Conservation (phyloP, 2,113 vertebrate species). For the Notothenia rossii region DNA sequence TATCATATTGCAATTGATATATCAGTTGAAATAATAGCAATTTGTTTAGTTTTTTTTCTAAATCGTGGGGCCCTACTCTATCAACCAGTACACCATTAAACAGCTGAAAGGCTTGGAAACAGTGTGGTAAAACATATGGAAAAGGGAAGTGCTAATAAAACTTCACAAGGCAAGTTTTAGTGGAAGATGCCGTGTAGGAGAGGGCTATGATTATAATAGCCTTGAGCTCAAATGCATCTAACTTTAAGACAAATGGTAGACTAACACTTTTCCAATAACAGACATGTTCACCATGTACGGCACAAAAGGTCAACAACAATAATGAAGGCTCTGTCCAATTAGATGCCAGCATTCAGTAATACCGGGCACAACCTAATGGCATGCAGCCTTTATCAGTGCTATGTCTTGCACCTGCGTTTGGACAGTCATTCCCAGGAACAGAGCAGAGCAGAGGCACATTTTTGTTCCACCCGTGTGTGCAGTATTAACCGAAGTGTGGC, state of each 20-base stretch:
- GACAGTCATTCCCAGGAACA: neutral
- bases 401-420: slow-evolving; percentile 4
- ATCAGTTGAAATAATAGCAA: too few species aligned
- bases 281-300: neutral
- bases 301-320: neutral
- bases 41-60: too few species aligned
- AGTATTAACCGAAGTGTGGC: neutral
- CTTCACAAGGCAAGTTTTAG: neutral
- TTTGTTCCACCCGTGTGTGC: slow-evolving; percentile 7
- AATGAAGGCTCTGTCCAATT: too few species aligned
- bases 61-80: neutral
- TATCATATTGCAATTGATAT: too few species aligned
- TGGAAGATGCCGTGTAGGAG: neutral
- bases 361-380: neutral
- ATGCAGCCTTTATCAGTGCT: neutral
- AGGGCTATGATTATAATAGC: neutral
- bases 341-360: neutral
- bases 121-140: too few species aligned
- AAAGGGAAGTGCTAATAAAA: too few species aligned
- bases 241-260: neutral
- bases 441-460: neutral
- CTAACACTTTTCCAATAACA: neutral
- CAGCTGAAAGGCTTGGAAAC: neutral
- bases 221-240: neutral
- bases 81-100: slow-evolving; percentile 1